Conservation (phyloP, 2,113 vertebrate species). For the Coreoperca whiteheadi region DNA sequence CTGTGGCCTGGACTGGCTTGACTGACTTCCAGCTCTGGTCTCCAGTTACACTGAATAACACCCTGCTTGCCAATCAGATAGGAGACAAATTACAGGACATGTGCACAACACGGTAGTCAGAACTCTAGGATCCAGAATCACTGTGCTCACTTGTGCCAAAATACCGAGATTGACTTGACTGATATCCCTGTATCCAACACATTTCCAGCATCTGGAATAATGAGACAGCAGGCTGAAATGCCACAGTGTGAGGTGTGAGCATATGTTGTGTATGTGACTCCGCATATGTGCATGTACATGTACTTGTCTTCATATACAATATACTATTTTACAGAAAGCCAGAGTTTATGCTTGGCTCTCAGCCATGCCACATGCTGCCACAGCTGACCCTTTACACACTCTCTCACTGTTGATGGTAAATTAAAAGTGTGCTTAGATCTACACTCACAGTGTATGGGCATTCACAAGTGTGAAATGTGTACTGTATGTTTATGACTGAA, state of each 20-base stretch:
- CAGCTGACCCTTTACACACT: constrained; percentile 11
- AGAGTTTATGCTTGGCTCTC: constrained; percentile 20
- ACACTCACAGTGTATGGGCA: background rate
- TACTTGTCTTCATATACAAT: background rate
- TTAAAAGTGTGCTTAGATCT: constrained; percentile 1
- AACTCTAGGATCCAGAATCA: constrained; percentile 33
- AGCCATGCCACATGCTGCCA: constrained; percentile 23
- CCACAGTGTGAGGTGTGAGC: background rate
- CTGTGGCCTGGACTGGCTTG: constrained; percentile 42
- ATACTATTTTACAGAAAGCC: constrained; percentile 2
- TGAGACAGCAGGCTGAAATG: constrained; percentile 5
- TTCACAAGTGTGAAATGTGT: background rate
- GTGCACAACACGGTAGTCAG: constrained; percentile 34
- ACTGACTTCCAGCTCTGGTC: constrained; percentile 58
- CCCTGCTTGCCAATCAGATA: constrained; percentile 73
- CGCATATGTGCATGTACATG: constrained; percentile 6
- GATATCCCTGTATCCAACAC: constrained; percentile 23
- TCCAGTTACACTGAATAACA: constrained; percentile 67
- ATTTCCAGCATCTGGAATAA: constrained; percentile 39
- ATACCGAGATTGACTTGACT: constrained; percentile 31
- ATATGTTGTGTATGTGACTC: constrained; percentile 6
- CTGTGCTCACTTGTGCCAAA: constrained; percentile 35
- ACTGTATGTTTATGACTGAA: background rate
- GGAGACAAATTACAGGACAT: constrained; percentile 61
- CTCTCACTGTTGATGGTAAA: constrained; percentile 4